Conservation (phyloP, 2,113 vertebrate genomes). For the Felis catus region F.catus_Fca126_mat1.0 CM031420.1:106303001-106303500, state of each 20-base stretch:
- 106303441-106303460: background rate
- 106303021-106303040: background rate
- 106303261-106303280: background rate
- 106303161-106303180: background rate
- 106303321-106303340: background rate
- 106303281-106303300: background rate
- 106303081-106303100: background rate
- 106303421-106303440: background rate
- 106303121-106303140: background rate
- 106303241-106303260: background rate
- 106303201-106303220: background rate
- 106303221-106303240: background rate
- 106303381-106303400: background rate
- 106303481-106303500: background rate
- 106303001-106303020: background rate
- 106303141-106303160: background rate
- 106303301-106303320: background rate
- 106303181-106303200: background rate
- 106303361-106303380: background rate
- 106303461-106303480: background rate
- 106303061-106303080: background rate
- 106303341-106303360: background rate
- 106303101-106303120: background rate
- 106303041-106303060: background rate
- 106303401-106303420: background rate